Percentiles rank a stretch among this genome's conserved stretches.
Evolutionary conservation across 2,888 invertebrate genomes (phyloP).

Genomic region (Oligia latruncula): DNA sequence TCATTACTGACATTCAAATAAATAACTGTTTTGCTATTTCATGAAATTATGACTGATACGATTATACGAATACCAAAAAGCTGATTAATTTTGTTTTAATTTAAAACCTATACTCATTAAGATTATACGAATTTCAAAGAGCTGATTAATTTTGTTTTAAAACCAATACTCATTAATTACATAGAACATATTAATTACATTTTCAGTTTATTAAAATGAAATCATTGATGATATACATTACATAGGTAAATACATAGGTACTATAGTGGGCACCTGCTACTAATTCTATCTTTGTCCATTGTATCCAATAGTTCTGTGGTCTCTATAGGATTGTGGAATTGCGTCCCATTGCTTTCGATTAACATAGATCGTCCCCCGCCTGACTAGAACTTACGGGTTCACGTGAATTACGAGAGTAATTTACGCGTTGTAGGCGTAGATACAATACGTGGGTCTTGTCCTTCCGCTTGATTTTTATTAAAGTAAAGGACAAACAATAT

Average conservation of each 20-base stretch:
- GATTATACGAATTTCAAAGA: neutral
- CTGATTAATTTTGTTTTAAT: neutral
- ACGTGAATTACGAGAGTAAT: conserved; percentile 32
- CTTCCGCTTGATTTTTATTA: neutral
- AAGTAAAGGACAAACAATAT: neutral
- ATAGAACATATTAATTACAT: neutral
- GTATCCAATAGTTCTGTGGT: conserved; percentile 11
- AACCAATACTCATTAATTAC: neutral
- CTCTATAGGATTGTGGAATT: conserved; percentile 32
- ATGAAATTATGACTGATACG: neutral
- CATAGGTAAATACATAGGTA: neutral
- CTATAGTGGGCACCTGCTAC: neutral
- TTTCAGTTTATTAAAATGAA: conserved; percentile 3
- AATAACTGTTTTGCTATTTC: neutral
- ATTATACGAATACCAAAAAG: neutral
- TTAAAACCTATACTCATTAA: neutral
- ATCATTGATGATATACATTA: neutral
- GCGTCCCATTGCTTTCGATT: conserved; percentile 52
- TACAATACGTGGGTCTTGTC: neutral
- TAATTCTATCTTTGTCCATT: conserved; percentile 10
- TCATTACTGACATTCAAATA: neutral
- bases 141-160: neutral
- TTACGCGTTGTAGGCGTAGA: conserved; percentile 7
- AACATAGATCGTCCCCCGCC: conserved; percentile 52
- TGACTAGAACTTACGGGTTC: conserved; percentile 44